These are phyloP conservation scores for Hyles vespertilio DNA, from an alignment of 1,140 invertebrate species.

Conservation along the genomic window DNA sequence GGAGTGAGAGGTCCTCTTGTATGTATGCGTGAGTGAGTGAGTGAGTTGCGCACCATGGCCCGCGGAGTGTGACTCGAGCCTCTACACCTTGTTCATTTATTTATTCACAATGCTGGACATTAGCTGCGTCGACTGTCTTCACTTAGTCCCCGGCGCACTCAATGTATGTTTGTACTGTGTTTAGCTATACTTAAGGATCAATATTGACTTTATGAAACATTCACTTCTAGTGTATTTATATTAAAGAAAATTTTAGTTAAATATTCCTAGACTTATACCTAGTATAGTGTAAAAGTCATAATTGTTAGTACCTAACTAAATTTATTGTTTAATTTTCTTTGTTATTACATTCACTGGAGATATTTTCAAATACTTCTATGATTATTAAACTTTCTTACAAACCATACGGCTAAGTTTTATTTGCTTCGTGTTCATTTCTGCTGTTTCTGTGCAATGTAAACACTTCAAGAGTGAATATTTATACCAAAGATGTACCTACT, in stretches of 20 bases:
- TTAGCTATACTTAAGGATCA: constrained; percentile 50
- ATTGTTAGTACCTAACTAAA: constrained; percentile 71
- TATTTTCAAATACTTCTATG: constrained; percentile 72
- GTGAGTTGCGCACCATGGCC: background rate
- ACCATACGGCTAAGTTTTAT: constrained; percentile 26
- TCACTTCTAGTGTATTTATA: constrained; percentile 73
- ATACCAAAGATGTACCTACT: too few relatives aligned
- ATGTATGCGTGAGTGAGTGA: constrained; percentile 5
- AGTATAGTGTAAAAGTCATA: constrained; percentile 65
- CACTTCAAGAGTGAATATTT: too few relatives aligned
- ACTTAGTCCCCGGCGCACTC: constrained; percentile 41
- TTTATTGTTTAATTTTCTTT: constrained; percentile 70
- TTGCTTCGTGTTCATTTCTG: background rate
- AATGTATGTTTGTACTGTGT: constrained; percentile 55
- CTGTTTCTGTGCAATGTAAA: too few relatives aligned
- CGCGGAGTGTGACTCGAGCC: constrained; percentile 5
- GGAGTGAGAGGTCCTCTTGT: constrained; percentile 3
- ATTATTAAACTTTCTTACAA: constrained; percentile 73
- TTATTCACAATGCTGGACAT: constrained; percentile 33
- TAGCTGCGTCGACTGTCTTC: constrained; percentile 22
- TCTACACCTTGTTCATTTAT: constrained; percentile 14
- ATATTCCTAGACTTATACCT: constrained; percentile 66
- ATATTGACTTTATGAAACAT: constrained; percentile 52
- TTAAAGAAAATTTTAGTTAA: constrained; percentile 70
- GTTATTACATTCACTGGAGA: constrained; percentile 68